Conservation (phyloP, 2,888 invertebrate genomes). For the Heliconius ismenius region DNA sequence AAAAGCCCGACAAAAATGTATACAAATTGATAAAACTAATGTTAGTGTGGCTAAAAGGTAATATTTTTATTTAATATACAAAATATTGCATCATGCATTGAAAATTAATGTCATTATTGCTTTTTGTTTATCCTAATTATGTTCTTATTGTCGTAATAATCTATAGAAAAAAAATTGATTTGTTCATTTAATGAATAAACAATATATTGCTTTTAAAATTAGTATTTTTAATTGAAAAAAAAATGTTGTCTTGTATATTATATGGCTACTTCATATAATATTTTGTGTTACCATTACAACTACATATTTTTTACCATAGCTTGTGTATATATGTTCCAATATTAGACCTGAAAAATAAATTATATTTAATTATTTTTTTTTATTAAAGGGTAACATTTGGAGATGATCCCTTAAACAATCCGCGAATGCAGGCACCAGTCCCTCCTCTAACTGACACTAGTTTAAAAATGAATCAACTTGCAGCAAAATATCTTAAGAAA, state of each 20-base stretch:
- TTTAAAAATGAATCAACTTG: slow-evolving; percentile 76
- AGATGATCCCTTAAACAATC: slow-evolving; percentile 60
- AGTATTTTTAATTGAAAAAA: neutral
- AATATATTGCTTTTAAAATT: no score
- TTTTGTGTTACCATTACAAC: neutral
- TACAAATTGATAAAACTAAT: slow-evolving; percentile 76
- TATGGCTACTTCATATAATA: neutral
- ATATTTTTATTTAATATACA: neutral
- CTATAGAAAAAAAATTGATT: no score
- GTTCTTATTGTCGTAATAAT: no score
- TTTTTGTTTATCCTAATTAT: no score
- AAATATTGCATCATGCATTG: no score
- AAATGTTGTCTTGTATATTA: neutral
- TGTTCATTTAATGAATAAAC: no score
- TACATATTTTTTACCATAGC: neutral
- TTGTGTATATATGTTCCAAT: neutral
- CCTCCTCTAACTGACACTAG: slow-evolving; percentile 68
- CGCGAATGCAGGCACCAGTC: slow-evolving; percentile 57
- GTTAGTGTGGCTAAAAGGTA: slow-evolving; percentile 76
- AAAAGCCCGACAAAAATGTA: slow-evolving; percentile 67
- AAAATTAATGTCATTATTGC: neutral
- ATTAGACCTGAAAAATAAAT: neutral
- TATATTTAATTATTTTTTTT: neutral
- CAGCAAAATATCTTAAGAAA: slow-evolving; percentile 71
- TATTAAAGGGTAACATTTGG: slow-evolving; percentile 72